Percentiles rank a stretch among this genome's conserved stretches.
These are phyloP conservation scores for Acrobasis repandana DNA, from an alignment of 2,888 invertebrate genomes.

Conservation along the genomic window DNA sequence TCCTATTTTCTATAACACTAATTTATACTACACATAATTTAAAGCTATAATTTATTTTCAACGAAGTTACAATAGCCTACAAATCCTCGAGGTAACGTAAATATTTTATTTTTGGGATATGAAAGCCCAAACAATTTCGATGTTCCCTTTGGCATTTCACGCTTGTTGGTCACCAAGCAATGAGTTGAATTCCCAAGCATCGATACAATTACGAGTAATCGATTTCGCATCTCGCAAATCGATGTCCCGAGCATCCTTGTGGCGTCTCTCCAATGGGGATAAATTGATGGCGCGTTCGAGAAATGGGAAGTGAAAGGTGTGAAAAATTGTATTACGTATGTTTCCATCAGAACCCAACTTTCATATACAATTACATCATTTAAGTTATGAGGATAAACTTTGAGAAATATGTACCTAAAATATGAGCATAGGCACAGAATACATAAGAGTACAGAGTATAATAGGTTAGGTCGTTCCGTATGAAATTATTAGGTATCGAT, in stretches of 20 bases:
- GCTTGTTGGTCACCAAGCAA: background rate
- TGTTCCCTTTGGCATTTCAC: slow-evolving; percentile 3
- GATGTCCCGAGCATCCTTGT: slow-evolving; percentile 11
- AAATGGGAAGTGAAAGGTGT: background rate
- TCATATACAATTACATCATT: background rate
- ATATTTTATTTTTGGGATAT: background rate
- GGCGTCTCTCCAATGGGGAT: background rate
- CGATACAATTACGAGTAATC: slow-evolving; percentile 18
- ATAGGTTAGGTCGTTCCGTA: too few relatives aligned
- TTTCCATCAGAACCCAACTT: background rate
- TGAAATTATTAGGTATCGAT: background rate
- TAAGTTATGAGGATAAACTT: too few relatives aligned
- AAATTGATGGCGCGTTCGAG: slow-evolving; percentile 1
- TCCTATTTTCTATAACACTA: too few relatives aligned
- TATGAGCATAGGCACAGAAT: too few relatives aligned
- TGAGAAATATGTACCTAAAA: too few relatives aligned
- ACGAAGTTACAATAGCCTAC: too few relatives aligned
- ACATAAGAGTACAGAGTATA: too few relatives aligned
- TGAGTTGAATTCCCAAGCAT: slow-evolving; percentile 1
- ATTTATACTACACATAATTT: too few relatives aligned
- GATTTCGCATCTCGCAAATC: slow-evolving; percentile 12
- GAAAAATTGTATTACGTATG: background rate
- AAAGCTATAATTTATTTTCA: too few relatives aligned
- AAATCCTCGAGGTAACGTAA: background rate
- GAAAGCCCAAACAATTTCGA: background rate